Percentiles rank a stretch among this genome's conserved stretches.
These are phyloP conservation scores for Colius striatus DNA, from an alignment of 2,113 vertebrate genomes.

Conservation along the genomic window DNA sequence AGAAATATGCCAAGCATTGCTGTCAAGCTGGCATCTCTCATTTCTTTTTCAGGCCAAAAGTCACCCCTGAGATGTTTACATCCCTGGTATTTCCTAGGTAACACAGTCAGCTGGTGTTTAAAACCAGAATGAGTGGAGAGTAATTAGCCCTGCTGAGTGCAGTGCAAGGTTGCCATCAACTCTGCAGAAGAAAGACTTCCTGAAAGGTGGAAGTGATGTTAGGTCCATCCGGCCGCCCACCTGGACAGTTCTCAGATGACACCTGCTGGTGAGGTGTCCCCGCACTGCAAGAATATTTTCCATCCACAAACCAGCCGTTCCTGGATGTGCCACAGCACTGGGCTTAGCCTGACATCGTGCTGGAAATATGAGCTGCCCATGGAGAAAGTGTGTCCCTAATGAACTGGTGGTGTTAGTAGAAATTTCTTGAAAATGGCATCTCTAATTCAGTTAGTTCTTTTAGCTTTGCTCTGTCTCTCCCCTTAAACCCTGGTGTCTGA, in stretches of 20 bases:
- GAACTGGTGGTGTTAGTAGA: background rate
- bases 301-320: background rate
- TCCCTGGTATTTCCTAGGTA: background rate
- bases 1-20: background rate
- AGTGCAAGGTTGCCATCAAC: background rate
- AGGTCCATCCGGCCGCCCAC: background rate
- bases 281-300: background rate
- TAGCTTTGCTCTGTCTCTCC: background rate
- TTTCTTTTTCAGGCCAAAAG: background rate
- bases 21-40: background rate
- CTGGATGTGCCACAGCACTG: background rate
- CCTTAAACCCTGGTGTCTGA: background rate
- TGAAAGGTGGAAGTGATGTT: background rate
- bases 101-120: background rate
- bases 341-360: background rate
- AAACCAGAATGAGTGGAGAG: background rate
- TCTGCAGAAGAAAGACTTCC: background rate
- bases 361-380: background rate
- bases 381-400: background rate
- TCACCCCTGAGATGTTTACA: background rate
- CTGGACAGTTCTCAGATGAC: background rate
- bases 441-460: fast-evolving
- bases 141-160: background rate
- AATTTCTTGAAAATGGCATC: background rate
- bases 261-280: background rate